Conservation (phyloP, 2,113 vertebrate species). For the Calcarius ornatus region DNA sequence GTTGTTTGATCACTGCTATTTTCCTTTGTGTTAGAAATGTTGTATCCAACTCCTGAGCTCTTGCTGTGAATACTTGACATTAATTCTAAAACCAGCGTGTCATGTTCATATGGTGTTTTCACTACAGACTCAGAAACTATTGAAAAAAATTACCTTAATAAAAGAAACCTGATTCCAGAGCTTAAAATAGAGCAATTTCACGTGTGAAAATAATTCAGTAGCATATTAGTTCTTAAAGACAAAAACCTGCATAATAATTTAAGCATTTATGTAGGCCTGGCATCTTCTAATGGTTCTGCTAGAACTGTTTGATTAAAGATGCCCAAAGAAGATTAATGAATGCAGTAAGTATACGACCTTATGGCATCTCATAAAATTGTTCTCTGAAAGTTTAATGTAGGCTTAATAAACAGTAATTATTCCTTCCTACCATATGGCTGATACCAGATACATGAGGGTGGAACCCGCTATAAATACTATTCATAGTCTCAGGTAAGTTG, state of each 20-base stretch:
- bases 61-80: background rate
- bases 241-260: background rate
- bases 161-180: background rate
- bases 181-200: background rate
- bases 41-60: background rate
- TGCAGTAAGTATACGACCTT: slow-evolving; percentile 35
- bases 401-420: slow-evolving; percentile 61
- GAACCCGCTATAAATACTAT: background rate
- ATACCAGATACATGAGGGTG: background rate
- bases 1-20: background rate
- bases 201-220: background rate
- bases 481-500: background rate
- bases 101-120: background rate
- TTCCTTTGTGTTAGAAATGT: background rate
- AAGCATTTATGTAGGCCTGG: background rate
- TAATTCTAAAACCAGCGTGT: background rate
- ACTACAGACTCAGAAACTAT: background rate
- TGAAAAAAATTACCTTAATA: background rate
- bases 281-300: background rate
- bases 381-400: slow-evolving; percentile 38
- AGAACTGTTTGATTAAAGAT: slow-evolving; percentile 36
- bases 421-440: slow-evolving; percentile 47
- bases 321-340: slow-evolving; percentile 49
- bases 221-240: background rate
- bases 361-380: slow-evolving; percentile 37